phyloP scores from a whole-genome alignment of 2,888 invertebrate genomes.

The Hyposoter dolosus region DNA sequence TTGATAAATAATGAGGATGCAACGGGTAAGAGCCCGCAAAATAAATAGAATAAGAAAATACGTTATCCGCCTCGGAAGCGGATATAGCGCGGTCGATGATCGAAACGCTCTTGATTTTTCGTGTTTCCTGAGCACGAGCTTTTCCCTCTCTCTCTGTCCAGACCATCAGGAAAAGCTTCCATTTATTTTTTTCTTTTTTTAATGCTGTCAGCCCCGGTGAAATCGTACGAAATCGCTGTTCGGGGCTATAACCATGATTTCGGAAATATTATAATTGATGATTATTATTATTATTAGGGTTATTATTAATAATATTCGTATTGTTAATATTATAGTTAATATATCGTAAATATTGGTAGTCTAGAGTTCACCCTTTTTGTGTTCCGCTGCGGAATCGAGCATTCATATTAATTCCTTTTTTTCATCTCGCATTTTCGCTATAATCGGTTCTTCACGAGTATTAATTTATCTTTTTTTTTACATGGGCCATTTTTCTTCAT shows the following conservation, averaged over 20 bases:
- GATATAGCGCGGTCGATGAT: constrained; percentile 69
- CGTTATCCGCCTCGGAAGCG: constrained; percentile 75
- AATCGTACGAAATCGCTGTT: constrained; percentile 34
- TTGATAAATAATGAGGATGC: constrained; percentile 78
- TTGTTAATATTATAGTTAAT: constrained; percentile 11
- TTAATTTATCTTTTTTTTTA: not conserved
- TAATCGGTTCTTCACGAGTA: not conserved
- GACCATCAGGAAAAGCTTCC: constrained; percentile 5
- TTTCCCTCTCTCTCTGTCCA: not conserved
- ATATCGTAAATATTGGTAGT: constrained; percentile 23
- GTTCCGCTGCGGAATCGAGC: not conserved
- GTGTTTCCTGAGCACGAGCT: constrained; percentile 17
- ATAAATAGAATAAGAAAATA: constrained; percentile 81
- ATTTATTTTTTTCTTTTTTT: constrained; percentile 27
- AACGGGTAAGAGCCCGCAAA: constrained; percentile 77
- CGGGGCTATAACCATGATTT: constrained; percentile 35
- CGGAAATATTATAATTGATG: constrained; percentile 22
- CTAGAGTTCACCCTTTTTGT: constrained; percentile 22
- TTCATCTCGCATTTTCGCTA: not conserved
- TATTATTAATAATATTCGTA: constrained; percentile 20
- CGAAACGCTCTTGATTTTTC: constrained; percentile 50
- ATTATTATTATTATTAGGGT: constrained; percentile 20
- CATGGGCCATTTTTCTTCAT: constrained; percentile 16
- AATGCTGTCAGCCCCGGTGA: constrained; percentile 2
- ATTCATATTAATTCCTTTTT: not conserved